Conservation (phyloP, 1,140 invertebrate genomes). For the Drosophila aff. region DNA sequence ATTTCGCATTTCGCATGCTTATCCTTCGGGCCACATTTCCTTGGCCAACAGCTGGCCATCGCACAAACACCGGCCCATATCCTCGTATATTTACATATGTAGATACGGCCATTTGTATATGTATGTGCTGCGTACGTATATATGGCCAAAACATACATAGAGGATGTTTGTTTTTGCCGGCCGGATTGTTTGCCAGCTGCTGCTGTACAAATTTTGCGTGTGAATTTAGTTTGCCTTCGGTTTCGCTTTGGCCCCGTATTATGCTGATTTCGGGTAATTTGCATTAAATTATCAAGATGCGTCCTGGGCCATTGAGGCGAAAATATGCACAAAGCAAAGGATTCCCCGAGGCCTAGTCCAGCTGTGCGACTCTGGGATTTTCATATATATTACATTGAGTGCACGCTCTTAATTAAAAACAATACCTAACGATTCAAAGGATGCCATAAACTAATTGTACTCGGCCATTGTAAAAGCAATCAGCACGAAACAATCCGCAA, state of each 20-base stretch:
- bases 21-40: conserved; percentile 38
- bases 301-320: conserved; percentile 56
- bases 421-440: conserved; percentile 5
- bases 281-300: conserved; percentile 78
- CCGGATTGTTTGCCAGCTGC: conserved; percentile 57
- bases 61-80: conserved; percentile 27
- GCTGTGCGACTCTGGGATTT: conserved; percentile 20
- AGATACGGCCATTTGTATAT: conserved; percentile 23
- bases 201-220: conserved; percentile 58
- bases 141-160: conserved; percentile 15
- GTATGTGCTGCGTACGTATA: conserved; percentile 3
- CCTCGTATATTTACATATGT: conserved; percentile 29
- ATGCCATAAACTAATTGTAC: conserved; percentile 26
- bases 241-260: conserved; percentile 50
- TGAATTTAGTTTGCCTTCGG: conserved; percentile 57
- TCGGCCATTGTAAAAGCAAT: conserved; percentile 35
- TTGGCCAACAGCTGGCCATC: conserved; percentile 68
- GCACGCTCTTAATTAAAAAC: conserved; percentile 30
- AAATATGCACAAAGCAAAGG: conserved; percentile 52
- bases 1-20: conserved; percentile 41
- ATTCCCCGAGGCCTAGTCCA: conserved; percentile 38
- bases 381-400: conserved; percentile 19
- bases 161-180: conserved; percentile 45
- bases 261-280: conserved; percentile 78
- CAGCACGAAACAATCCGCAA: conserved; percentile 26